These are phyloP conservation scores for Pachycephala philippinensis DNA, from an alignment of 2,113 vertebrate genomes.

Conservation along the genomic window DNA sequence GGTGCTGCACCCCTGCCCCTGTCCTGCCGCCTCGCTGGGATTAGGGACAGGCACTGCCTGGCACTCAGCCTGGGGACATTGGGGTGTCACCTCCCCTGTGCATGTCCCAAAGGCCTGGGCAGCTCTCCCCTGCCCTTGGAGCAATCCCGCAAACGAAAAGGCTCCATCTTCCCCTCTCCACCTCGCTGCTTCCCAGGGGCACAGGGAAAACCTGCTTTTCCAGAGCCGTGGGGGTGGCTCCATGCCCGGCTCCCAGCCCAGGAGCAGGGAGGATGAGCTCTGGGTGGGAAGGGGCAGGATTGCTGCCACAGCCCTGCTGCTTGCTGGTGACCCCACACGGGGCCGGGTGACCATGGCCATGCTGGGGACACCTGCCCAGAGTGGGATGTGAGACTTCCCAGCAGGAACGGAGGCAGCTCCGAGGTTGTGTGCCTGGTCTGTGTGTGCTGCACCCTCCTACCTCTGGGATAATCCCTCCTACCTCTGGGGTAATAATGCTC, in stretches of 20 bases:
- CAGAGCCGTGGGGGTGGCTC: background rate
- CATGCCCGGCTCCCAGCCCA: background rate
- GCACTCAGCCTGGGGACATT: background rate
- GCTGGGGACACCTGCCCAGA: background rate
- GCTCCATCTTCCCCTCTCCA: background rate
- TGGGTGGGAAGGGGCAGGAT: background rate
- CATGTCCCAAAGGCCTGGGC: background rate
- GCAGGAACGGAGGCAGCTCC: background rate
- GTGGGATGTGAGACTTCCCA: background rate
- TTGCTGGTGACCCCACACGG: accelerated
- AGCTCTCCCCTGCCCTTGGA: background rate
- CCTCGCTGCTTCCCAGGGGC: background rate
- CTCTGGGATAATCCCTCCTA: background rate
- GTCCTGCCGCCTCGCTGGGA: background rate
- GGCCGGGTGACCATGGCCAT: accelerated
- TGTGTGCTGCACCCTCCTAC: accelerated
- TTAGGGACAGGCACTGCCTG: background rate
- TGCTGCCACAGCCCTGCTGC: background rate
- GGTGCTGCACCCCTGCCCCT: background rate
- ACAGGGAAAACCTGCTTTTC: conserved; percentile 28
- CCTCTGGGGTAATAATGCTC: background rate
- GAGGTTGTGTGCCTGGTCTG: background rate
- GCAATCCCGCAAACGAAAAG: background rate
- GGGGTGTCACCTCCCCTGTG: background rate
- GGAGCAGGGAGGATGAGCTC: background rate